Evolutionary conservation across 2,113 vertebrate genomes (phyloP).

Genomic region (Sarotherodon lohbergeri): DNA sequence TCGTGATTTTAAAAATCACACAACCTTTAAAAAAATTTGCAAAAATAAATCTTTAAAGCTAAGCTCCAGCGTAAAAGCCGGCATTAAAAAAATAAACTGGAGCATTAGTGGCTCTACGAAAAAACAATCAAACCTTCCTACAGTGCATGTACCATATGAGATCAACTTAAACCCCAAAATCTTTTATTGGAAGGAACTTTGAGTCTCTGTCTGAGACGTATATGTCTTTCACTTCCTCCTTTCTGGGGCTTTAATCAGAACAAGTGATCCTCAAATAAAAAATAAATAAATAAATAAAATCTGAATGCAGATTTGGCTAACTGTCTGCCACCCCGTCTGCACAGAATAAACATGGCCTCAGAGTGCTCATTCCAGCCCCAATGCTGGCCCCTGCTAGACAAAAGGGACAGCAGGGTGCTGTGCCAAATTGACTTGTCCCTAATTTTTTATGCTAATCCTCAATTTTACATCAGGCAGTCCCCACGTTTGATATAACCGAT

Average conservation of each 20-base stretch:
- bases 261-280: constrained; percentile 2
- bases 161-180: constrained; percentile 41
- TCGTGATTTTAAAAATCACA: not conserved
- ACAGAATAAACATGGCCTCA: not conserved
- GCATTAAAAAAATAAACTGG: not conserved
- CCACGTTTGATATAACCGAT: constrained; percentile 58
- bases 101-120: not conserved
- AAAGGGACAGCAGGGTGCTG: constrained; percentile 22
- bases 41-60: not conserved
- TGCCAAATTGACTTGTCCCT: constrained; percentile 55
- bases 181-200: not conserved
- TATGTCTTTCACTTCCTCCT: constrained; percentile 26
- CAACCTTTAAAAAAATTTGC: not conserved
- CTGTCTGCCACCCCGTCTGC: not conserved
- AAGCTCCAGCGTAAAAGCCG: not conserved
- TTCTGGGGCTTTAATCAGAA: constrained; percentile 45
- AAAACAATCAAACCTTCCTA: constrained; percentile 11
- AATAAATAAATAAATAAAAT: not conserved
- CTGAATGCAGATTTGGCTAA: not conserved
- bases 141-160: not conserved
- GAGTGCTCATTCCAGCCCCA: not conserved
- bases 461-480: constrained; percentile 51
- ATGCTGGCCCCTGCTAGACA: constrained; percentile 26
- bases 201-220: constrained; percentile 29
- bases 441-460: constrained; percentile 66